phyloP scores from a whole-genome alignment of 2,797 vertebrate species.

The Manis javanica region DNA sequence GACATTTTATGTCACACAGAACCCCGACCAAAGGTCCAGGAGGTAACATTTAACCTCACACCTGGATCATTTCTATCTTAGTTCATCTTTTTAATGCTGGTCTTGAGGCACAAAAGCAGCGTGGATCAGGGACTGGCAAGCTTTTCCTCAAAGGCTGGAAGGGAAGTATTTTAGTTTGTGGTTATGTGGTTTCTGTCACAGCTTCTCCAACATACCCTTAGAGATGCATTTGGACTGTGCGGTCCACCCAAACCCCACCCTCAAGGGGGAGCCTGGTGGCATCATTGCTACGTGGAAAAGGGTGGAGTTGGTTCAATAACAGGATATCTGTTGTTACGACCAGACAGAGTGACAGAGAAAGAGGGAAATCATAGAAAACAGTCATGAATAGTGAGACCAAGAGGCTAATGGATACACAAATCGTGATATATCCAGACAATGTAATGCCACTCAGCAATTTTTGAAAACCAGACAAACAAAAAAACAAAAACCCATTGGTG shows the following conservation, averaged over 20 bases:
- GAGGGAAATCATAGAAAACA: not conserved
- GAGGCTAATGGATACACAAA: not conserved
- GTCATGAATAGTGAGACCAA: accelerated
- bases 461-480: not conserved
- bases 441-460: no score
- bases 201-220: not conserved
- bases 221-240: not conserved
- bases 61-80: not conserved
- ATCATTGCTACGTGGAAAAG: not conserved
- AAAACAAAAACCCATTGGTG: no score
- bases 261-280: no score
- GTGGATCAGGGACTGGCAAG: not conserved
- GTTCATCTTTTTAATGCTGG: not conserved
- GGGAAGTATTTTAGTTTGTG: accelerated
- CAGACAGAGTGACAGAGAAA: not conserved
- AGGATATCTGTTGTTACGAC: not conserved
- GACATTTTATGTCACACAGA: accelerated
- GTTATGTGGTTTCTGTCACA: accelerated
- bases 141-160: not conserved
- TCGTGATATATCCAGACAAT: accelerated
- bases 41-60: accelerated
- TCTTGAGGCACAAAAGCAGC: not conserved
- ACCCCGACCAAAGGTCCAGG: not conserved
- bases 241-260: not conserved
- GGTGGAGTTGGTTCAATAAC: not conserved